phyloP scores from a whole-genome alignment of 2,888 invertebrate species.

The Ophion obscuratus region DNA sequence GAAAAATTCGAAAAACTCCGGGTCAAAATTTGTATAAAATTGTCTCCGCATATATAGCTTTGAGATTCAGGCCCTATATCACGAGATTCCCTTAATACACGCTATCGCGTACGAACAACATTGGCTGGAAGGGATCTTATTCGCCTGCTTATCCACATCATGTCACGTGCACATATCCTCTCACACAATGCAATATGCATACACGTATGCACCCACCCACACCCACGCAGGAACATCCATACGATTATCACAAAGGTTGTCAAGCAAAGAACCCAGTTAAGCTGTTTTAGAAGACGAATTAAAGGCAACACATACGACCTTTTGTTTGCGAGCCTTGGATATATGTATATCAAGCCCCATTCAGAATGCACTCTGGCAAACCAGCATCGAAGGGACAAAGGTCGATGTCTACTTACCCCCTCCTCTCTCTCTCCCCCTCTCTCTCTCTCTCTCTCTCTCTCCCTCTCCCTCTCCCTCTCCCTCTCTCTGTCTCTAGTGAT shows the following conservation, averaged over 20 bases:
- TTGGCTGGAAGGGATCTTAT: conserved; percentile 41
- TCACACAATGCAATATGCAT: not conserved
- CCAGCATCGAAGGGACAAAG: not conserved
- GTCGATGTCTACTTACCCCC: conserved; percentile 10
- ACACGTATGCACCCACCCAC: not conserved
- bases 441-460: conserved; percentile 2
- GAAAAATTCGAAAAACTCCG: not conserved
- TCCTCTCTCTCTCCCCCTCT: not conserved
- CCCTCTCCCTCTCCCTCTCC: not conserved
- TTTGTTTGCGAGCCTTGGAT: not conserved
- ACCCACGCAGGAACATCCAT: not conserved
- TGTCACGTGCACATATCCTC: conserved; percentile 39
- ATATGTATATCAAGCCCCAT: not conserved
- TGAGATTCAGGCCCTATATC: conserved; percentile 42
- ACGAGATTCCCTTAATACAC: conserved; percentile 50
- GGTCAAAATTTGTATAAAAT: not conserved
- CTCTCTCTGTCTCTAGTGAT: conserved; percentile 21
- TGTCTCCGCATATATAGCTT: not conserved
- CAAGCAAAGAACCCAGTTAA: not conserved
- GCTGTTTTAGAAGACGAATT: not conserved
- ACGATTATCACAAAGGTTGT: not conserved
- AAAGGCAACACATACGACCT: not conserved
- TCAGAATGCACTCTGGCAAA: conserved; percentile 2
- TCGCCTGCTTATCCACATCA: conserved; percentile 63
- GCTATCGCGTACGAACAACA: conserved; percentile 53